Evolutionary conservation across 2,113 vertebrate genomes (phyloP).

Genomic region (Etheostoma spectabile): DNA sequence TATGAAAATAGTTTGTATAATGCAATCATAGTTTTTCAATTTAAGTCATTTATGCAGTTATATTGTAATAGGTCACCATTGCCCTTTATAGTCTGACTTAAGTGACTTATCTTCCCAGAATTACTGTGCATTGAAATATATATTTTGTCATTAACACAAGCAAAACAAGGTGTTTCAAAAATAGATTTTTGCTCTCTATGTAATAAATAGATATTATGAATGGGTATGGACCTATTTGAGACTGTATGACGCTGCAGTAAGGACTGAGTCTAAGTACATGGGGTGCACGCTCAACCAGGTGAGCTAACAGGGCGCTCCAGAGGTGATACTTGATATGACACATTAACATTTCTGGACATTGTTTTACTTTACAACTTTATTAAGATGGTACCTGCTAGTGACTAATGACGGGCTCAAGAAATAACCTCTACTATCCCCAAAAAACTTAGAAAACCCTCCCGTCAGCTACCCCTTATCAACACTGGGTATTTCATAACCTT

Average conservation of each 20-base stretch:
- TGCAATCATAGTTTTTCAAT: conserved; percentile 26
- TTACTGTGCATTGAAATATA: conserved; percentile 26
- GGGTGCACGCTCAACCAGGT: too few species aligned
- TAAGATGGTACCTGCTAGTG: neutral
- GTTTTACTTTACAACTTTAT: neutral
- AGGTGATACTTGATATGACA: neutral
- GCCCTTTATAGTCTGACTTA: neutral
- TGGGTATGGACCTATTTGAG: neutral
- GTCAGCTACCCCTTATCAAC: neutral
- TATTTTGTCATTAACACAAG: conserved; percentile 16
- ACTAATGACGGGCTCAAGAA: neutral
- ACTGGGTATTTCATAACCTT: neutral
- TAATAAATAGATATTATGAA: neutral
- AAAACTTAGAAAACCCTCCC: neutral
- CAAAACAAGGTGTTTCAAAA: conserved; percentile 26
- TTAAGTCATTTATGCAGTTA: neutral
- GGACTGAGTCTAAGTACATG: too few species aligned
- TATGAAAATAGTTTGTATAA: conserved; percentile 17
- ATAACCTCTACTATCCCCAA: neutral
- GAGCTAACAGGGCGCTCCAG: too few species aligned
- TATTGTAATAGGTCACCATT: neutral
- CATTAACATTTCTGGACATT: neutral
- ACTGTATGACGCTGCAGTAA: too few species aligned
- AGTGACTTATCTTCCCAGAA: conserved; percentile 10
- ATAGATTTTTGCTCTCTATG: neutral